Evolutionary conservation across 1,140 invertebrate species (phyloP).

Genomic region (Bombus breviceps): DNA sequence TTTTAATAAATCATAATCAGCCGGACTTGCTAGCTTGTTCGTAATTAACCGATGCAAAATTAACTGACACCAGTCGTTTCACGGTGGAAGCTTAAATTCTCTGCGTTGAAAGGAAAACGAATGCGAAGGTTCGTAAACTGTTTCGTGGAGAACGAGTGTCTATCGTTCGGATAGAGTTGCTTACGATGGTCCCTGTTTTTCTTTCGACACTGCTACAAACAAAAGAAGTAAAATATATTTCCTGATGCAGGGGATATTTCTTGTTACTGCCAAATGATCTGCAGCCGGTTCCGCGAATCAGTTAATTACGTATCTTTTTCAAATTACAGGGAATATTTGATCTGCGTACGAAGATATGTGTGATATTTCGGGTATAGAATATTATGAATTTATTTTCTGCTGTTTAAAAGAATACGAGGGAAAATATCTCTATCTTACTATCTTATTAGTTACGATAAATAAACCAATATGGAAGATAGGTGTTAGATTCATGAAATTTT

Average conservation of each 20-base stretch:
- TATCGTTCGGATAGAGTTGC: neutral
- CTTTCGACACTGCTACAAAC: neutral
- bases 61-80: constrained; percentile 6
- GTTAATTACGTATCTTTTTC: neutral
- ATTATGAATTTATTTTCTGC: too few species aligned
- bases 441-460: too few species aligned
- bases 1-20: constrained; percentile 40
- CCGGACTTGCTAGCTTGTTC: neutral
- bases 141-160: neutral
- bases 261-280: neutral
- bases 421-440: too few species aligned
- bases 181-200: neutral
- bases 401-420: too few species aligned
- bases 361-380: too few species aligned
- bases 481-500: too few species aligned
- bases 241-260: neutral
- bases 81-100: neutral
- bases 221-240: neutral
- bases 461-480: too few species aligned
- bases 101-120: neutral
- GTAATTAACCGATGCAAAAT: constrained; percentile 35
- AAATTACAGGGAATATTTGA: too few species aligned
- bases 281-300: neutral
- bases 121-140: neutral
- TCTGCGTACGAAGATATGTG: too few species aligned